phyloP scores from a whole-genome alignment of 2,888 invertebrate species.

The Heliconius erato region DNA sequence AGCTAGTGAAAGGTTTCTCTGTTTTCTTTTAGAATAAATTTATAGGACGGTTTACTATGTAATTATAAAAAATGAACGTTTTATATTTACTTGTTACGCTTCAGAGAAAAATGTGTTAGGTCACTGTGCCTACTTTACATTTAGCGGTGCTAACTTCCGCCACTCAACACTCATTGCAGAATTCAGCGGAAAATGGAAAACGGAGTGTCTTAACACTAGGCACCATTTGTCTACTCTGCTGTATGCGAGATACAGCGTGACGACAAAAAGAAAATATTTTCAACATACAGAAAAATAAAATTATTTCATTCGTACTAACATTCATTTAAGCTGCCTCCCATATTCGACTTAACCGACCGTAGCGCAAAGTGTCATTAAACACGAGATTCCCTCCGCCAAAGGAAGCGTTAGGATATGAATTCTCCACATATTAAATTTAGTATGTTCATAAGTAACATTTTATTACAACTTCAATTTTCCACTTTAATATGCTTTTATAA shows the following conservation, averaged over 20 bases:
- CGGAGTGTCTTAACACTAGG: too few species aligned
- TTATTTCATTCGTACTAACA: not conserved
- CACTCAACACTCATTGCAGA: too few species aligned
- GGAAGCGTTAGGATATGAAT: conserved; percentile 14
- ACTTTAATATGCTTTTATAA: not conserved
- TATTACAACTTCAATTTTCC: not conserved
- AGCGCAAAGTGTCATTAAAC: conserved; percentile 29
- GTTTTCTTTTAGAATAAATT: not conserved
- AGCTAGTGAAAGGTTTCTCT: not conserved
- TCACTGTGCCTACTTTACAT: too few species aligned
- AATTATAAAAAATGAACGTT: too few species aligned
- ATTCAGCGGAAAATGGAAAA: too few species aligned
- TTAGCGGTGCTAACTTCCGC: too few species aligned
- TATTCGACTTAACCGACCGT: conserved; percentile 23
- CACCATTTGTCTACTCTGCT: too few species aligned
- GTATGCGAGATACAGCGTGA: too few species aligned
- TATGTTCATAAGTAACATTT: conserved; percentile 1
- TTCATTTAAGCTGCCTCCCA: not conserved
- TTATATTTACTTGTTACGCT: too few species aligned
- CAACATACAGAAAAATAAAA: not conserved
- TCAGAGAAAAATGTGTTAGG: too few species aligned
- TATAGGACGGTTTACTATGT: not conserved
- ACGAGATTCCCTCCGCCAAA: conserved; percentile 26
- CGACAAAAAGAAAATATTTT: too few species aligned
- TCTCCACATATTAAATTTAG: conserved; percentile 13